phyloP scores from a whole-genome alignment of 2,797 vertebrate species.

The Mormyrus proboscirostris region DNA sequence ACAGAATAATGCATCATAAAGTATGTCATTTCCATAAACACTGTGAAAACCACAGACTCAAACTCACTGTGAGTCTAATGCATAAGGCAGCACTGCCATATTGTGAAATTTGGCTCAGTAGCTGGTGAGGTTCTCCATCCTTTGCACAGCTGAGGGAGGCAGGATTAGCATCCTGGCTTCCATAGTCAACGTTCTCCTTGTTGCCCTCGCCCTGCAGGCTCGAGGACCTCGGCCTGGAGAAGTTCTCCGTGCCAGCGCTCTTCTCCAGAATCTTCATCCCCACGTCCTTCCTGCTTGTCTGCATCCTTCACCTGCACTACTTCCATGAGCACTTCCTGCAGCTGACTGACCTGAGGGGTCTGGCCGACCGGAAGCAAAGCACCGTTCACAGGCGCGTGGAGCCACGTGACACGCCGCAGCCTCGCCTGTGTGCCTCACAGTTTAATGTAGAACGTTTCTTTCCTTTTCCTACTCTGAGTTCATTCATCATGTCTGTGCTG shows the following conservation, averaged over 20 bases:
- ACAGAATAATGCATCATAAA: background rate
- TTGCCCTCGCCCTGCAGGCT: slow-evolving; percentile 57
- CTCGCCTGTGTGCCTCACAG: background rate
- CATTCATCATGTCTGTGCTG: background rate
- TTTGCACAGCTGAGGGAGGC: background rate
- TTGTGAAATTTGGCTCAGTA: background rate
- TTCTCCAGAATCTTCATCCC: slow-evolving; percentile 94
- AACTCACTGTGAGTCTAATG: background rate
- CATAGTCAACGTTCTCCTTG: background rate
- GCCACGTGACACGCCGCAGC: background rate
- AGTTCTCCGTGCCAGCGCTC: slow-evolving; percentile 63
- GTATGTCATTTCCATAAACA: background rate
- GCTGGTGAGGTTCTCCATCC: background rate
- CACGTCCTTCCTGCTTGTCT: slow-evolving; percentile 91
- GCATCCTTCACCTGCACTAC: slow-evolving; percentile 94
- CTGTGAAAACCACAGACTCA: background rate
- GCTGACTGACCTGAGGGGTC: slow-evolving; percentile 91
- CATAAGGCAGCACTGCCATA: background rate
- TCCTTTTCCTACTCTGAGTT: background rate
- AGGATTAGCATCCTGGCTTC: background rate
- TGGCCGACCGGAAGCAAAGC: slow-evolving; percentile 85
- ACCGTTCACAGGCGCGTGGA: slow-evolving; percentile 83
- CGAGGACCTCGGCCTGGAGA: slow-evolving; percentile 78
- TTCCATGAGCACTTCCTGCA: slow-evolving; percentile 90
- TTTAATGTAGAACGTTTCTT: background rate